Conservation (phyloP, 2,797 vertebrate genomes). For the Acanthurus leucopareius region DNA sequence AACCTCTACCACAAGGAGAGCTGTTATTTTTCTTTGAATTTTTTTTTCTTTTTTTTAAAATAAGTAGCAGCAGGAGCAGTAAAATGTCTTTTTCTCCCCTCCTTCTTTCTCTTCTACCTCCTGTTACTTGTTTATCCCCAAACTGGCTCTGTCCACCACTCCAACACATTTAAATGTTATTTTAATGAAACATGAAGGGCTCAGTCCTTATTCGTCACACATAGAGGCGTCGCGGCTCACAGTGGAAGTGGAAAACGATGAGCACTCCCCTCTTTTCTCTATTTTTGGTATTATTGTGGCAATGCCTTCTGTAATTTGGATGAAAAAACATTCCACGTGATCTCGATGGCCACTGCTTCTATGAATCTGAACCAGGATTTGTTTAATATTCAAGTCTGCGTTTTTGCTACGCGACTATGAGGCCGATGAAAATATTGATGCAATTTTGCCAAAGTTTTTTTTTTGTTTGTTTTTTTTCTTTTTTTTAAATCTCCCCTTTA, state of each 20-base stretch:
- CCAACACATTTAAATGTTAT: conserved; percentile 86
- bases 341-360: conserved; percentile 25
- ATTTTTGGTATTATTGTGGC: conserved; percentile 31
- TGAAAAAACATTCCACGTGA: conserved; percentile 65
- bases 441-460: conserved; percentile 69
- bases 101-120: conserved; percentile 90
- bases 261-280: neutral
- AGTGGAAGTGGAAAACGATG: conserved; percentile 45
- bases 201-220: conserved; percentile 84
- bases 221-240: conserved; percentile 11
- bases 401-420: conserved; percentile 37
- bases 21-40: conserved; percentile 25
- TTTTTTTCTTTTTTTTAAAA: conserved; percentile 37
- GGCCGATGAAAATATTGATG: conserved; percentile 1
- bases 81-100: conserved; percentile 82
- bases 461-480: neutral
- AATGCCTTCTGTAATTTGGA: conserved; percentile 64
- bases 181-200: conserved; percentile 58
- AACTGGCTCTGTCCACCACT: conserved; percentile 17
- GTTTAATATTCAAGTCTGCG: conserved; percentile 18
- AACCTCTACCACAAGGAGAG: conserved; percentile 59
- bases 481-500: neutral
- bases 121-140: conserved; percentile 86
- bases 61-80: conserved; percentile 90
- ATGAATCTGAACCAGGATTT: conserved; percentile 19